A percentile compares a stretch with the other conserved stretches of the same genome.
These are phyloP conservation scores for Acanthosepion esculentum DNA, from an alignment of 2,888 invertebrate genomes.

Conservation along the genomic window DNA sequence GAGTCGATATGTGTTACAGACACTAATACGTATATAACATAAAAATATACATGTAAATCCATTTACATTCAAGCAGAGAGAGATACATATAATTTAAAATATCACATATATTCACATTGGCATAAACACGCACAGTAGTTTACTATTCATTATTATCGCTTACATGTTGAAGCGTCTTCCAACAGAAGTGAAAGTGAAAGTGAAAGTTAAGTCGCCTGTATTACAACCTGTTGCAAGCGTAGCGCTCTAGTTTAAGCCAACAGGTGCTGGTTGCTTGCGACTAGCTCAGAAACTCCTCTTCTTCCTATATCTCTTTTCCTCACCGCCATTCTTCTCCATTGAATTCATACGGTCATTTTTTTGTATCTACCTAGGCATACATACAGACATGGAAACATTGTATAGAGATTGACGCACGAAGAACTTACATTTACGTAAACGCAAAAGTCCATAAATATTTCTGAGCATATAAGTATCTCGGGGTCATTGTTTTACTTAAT, in stretches of 20 bases:
- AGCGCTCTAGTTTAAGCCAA: background rate
- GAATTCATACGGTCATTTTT: too few species aligned
- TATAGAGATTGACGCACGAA: background rate
- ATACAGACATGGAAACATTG: too few species aligned
- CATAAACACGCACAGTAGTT: background rate
- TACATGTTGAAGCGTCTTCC: too few species aligned
- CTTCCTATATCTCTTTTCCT: background rate
- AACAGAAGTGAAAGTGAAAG: background rate
- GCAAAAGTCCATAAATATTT: too few species aligned
- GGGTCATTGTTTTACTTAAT: too few species aligned
- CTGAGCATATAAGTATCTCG: too few species aligned
- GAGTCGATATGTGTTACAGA: background rate
- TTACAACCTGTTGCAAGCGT: constrained; percentile 1
- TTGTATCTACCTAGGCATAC: background rate
- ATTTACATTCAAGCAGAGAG: background rate
- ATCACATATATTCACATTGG: background rate
- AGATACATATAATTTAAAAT: background rate
- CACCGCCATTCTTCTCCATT: background rate
- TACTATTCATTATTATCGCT: background rate
- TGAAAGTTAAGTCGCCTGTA: background rate
- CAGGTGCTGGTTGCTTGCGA: constrained; percentile 33
- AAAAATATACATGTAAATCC: background rate
- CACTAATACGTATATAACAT: background rate
- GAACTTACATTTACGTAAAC: background rate
- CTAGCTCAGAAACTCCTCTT: background rate